These are phyloP conservation scores for Zeugodacus cucurbitae DNA, from an alignment of 1,140 invertebrate genomes.

Conservation along the genomic window DNA sequence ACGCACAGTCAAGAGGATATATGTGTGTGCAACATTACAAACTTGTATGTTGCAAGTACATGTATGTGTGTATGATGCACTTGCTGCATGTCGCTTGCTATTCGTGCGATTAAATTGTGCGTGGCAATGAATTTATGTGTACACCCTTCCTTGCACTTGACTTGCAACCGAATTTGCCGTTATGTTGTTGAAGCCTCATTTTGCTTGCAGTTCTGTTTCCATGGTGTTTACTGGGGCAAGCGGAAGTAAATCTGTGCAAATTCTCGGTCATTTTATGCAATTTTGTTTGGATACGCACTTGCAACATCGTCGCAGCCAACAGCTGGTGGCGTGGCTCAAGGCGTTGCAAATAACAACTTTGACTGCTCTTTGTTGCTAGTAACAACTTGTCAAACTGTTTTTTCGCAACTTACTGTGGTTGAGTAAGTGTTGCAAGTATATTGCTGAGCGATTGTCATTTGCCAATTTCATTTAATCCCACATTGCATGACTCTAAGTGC, in stretches of 20 bases:
- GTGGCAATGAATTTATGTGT: constrained; percentile 32
- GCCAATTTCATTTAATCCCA: not conserved
- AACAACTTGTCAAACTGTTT: not conserved
- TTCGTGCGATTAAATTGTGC: not conserved
- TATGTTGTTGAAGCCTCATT: not conserved
- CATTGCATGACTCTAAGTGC: not conserved
- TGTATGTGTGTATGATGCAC: not conserved
- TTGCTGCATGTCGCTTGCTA: not conserved
- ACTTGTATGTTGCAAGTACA: not conserved
- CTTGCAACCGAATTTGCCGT: not conserved
- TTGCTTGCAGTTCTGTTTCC: not conserved
- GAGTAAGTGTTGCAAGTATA: not conserved
- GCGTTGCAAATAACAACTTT: not conserved
- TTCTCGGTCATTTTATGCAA: not conserved
- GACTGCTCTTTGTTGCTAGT: not conserved
- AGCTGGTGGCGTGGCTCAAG: not conserved
- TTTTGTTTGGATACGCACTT: not conserved
- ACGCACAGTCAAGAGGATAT: too few species aligned
- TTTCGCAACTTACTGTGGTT: too few species aligned
- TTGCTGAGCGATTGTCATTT: not conserved
- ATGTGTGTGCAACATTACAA: too few species aligned
- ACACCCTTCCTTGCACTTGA: not conserved
- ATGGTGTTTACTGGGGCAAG: not conserved
- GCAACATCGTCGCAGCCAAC: too few species aligned
- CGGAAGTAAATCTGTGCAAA: not conserved